phyloP scores from a whole-genome alignment of 2,888 invertebrate genomes.

The Margaritifera margaritifera region DNA sequence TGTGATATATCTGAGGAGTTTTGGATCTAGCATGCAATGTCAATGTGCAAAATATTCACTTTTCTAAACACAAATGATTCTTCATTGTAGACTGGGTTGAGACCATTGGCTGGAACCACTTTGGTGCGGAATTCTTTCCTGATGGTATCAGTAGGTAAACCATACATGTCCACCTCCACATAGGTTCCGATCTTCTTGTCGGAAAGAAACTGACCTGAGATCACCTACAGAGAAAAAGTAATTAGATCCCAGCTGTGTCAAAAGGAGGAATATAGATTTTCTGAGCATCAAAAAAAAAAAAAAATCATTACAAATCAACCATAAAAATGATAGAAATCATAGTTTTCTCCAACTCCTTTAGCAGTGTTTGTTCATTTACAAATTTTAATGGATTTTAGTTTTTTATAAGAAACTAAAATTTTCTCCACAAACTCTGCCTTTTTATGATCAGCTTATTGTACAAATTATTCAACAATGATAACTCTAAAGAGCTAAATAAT shows the following conservation, averaged over 20 bases:
- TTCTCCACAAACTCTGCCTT: too few relatives aligned
- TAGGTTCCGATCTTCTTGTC: conserved; percentile 99
- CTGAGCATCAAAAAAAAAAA: background rate
- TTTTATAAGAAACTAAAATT: too few relatives aligned
- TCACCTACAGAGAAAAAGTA: conserved; percentile 79
- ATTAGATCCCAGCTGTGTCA: background rate
- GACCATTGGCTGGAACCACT: conserved; percentile 96
- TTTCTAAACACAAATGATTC: conserved; percentile 98
- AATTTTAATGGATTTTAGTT: too few relatives aligned
- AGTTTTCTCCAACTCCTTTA: background rate
- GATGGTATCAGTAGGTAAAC: conserved; percentile 97
- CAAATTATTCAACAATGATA: too few relatives aligned
- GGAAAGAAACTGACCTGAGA: conserved; percentile 98
- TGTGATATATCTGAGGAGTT: too few relatives aligned
- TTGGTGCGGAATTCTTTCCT: conserved; percentile 97
- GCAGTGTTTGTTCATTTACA: background rate
- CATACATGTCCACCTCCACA: conserved; percentile 99
- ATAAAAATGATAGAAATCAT: background rate
- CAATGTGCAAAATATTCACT: conserved; percentile 73
- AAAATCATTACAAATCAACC: background rate
- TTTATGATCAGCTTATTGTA: too few relatives aligned
- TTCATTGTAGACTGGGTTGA: conserved; percentile 99
- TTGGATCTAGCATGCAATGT: too few relatives aligned
- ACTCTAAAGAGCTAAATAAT: too few relatives aligned
- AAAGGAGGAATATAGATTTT: background rate